phyloP scores from a whole-genome alignment of 2,113 vertebrate species.

The Festucalex cinctus region DNA sequence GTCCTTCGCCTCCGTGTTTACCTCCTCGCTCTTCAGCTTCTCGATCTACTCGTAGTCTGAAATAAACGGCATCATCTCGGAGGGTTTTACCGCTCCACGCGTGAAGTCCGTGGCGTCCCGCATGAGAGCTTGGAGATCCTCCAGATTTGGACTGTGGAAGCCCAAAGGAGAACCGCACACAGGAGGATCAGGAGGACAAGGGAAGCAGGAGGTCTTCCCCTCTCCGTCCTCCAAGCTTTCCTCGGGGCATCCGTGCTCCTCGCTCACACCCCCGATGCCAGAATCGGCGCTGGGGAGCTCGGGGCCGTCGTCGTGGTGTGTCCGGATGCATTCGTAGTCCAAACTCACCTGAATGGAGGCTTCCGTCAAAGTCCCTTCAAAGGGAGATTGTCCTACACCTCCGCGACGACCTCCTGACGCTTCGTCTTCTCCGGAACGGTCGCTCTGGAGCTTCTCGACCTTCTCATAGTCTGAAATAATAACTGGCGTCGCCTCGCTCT shows the following conservation, averaged over 20 bases:
- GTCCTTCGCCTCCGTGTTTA: not conserved
- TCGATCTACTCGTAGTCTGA: conserved; percentile 51
- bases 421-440: conserved; percentile 17
- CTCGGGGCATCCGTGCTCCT: conserved; percentile 30
- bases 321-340: conserved; percentile 42
- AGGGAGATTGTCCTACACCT: conserved; percentile 6
- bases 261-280: conserved; percentile 12
- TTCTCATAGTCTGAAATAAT: conserved; percentile 50
- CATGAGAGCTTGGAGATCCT: not conserved
- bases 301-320: not conserved
- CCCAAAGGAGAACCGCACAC: not conserved
- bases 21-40: not conserved
- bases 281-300: conserved; percentile 53
- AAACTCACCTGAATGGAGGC: conserved; percentile 38
- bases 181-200: not conserved
- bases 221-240: conserved; percentile 33
- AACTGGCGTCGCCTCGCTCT: not conserved
- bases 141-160: not conserved
- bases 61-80: conserved; percentile 7
- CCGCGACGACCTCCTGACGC: not conserved
- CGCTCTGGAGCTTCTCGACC: conserved; percentile 23
- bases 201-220: not conserved
- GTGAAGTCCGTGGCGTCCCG: not conserved
- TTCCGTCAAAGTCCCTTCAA: conserved; percentile 9
- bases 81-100: conserved; percentile 21